Base-by-base conservation (phyloP, 2,113 vertebrate genomes). In the Colinus virginianus region DNA sequence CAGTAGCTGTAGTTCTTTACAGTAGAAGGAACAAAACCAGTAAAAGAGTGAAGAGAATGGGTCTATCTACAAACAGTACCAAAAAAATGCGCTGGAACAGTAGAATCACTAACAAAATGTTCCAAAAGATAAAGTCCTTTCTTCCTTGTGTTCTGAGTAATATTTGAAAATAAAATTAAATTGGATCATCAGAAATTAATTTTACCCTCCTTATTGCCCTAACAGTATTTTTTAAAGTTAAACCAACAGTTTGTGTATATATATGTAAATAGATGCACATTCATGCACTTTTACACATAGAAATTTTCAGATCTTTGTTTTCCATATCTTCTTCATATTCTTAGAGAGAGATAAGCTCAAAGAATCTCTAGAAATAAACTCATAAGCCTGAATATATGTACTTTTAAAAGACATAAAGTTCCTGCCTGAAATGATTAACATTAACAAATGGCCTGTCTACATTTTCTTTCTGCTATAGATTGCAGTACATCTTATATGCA, bases 371-470 rank as follows among this genome's bases (percentile, higher is more conserved):
- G 90, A 90, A 79, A 43, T 32, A 64, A 28, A 38, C 9, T 56
- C 23, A 20, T 6, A 36, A 48, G 1, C 2, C 38, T 82, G 42
- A 86, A 66, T 40, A 74, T 9, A 53, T 17, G 7, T 18, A 42
- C 18, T 63, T 58, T 88, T 58, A 67, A 14, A 67, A 83, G 45
- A 67, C 5, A 77, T 28, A 32, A 49, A 95, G 26, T 76, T 92
- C 63, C 34, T 95, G 34, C 32, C 59, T 45, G 30, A 94, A 72
- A 90, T 77, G 13, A 76, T 90, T 79, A 87, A 25, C 25, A 89
- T 43, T 79, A 90, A 90, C 32, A 88, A 96, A 94, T 78, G 58
- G 25, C 32, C 42, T 68, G 48, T 58, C 90, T 90, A 30, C 68
- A 53, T 61, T 89, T 45, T 82, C 45, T 69, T 93, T 93, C 81